Percentiles rank a stretch among this genome's conserved stretches.
These are phyloP conservation scores for Aurelia sp. DNA, from an alignment of 30 jellyfish, hydroid and myxozoan genomes.

Conservation along the genomic window DNA sequence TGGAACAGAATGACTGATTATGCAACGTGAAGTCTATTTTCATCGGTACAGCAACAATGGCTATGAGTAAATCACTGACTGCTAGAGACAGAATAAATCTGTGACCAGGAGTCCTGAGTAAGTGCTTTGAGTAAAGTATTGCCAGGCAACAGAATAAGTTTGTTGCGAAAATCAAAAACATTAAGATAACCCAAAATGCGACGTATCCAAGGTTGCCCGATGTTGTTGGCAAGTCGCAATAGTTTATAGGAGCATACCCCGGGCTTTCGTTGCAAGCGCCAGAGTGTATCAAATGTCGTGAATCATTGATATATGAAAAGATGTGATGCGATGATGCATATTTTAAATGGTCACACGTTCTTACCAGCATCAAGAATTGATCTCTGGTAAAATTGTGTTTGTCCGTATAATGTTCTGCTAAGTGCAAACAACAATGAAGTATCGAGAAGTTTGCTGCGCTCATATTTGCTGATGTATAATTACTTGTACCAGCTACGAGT, in stretches of 20 bases:
- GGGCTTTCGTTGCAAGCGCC: too few relatives aligned
- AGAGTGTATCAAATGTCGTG: too few relatives aligned
- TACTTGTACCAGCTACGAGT: too few relatives aligned
- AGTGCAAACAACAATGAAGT: too few relatives aligned
- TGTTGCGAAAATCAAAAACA: constrained; percentile 43
- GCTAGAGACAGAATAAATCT: constrained; percentile 78
- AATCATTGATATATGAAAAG: too few relatives aligned
- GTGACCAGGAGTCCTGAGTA: constrained; percentile 54
- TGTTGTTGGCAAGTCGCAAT: constrained; percentile 59
- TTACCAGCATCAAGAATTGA: too few relatives aligned
- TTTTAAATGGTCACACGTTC: too few relatives aligned
- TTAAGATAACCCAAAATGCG: constrained; percentile 56
- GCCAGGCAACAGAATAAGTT: constrained; percentile 58
- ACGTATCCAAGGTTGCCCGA: constrained; percentile 44
- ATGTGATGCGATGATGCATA: too few relatives aligned
- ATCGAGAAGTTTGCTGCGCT: too few relatives aligned
- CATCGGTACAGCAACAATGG: constrained; percentile 68
- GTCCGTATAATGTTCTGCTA: too few relatives aligned
- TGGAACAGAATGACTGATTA: constrained; percentile 76
- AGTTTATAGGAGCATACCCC: background rate
- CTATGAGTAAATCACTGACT: constrained; percentile 75
- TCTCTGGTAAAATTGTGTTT: too few relatives aligned
- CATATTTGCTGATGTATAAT: too few relatives aligned
- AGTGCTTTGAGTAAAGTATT: constrained; percentile 30
- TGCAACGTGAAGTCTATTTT: constrained; percentile 60